Base-by-base conservation (phyloP, 2,888 invertebrate genomes). In the Andrena fulva region DNA sequence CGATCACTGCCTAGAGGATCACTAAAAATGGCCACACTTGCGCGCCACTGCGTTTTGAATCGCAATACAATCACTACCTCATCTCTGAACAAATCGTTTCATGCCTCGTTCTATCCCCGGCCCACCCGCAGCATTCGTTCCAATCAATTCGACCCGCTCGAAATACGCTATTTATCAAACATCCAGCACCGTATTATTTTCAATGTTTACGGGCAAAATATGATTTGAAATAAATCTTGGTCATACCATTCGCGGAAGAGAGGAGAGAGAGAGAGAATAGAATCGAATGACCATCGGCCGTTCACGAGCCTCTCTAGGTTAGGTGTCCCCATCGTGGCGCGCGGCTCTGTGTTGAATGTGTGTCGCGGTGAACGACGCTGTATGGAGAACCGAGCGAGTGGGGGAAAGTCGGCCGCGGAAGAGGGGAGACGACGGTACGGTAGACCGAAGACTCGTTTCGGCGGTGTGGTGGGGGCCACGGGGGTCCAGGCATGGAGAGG, bases 401-500 rank as follows among this genome's bases (percentile, higher is more conserved):
- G 86, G 79, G 82, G 78, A 69, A 82, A 79, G 84, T 82, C 77
- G 71, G 64, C 73, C 74, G 74, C 42, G 70, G 74, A 16, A 56
- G 66, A 74, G 80, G 85, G 81, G 80, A 69, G 79, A 84, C 66
- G 82, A 70, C 77, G 77, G 76, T 68, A 84, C 69, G 86, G 86
- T 85, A 88, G 77, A 85, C 81, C 81, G 87, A 87, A 88, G 88
- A 89, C 88, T 88, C 85, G 89, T 90, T 89, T 87, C 77, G 83
- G 66, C 50, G 81, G 77, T 56, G 84, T 82, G 89, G 87, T 86
- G 91, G 92, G 91, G 90, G 87, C 76, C 71, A 83, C 84, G 85
- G 88, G 87, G 90, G 87, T 89, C 89, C 85, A 86, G 86, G 87
- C 89, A 89, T 90, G 92, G 91, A 88, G 89, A 90, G 90, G 91